These are phyloP conservation scores for Ophiothrix spiculata DNA, from an alignment of 35 echinoderm and acorn worm genomes.

Conservation along the genomic window DNA sequence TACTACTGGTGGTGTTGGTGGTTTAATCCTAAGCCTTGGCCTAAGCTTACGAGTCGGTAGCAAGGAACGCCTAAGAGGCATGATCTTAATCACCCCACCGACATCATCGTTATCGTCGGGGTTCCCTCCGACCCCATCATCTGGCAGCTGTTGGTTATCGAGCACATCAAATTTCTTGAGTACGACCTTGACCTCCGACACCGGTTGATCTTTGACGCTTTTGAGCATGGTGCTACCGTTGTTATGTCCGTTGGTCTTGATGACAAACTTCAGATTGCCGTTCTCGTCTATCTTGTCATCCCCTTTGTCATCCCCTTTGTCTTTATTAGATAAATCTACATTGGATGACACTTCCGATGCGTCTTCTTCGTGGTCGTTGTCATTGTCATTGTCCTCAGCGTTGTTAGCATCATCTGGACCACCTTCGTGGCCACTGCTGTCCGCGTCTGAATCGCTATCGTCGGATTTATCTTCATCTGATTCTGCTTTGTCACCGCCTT, in stretches of 20 bases:
- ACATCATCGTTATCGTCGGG: conserved; percentile 1
- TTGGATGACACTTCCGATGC: neutral
- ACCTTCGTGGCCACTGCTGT: too few relatives aligned
- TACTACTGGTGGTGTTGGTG: neutral
- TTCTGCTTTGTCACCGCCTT: conserved; percentile 15
- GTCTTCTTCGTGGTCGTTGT: neutral
- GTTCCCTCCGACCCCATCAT: neutral
- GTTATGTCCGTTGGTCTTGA: neutral
- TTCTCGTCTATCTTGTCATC: neutral
- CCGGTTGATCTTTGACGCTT: neutral
- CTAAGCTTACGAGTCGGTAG: neutral
- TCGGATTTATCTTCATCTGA: conserved; percentile 23
- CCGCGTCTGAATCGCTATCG: too few relatives aligned
- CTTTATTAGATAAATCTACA: neutral
- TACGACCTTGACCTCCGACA: neutral
- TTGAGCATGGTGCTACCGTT: neutral
- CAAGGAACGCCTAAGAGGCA: neutral
- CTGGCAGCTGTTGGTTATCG: neutral
- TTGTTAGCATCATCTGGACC: too few relatives aligned
- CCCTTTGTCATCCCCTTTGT: neutral
- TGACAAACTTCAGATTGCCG: neutral
- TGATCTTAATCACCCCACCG: conserved; percentile 1
- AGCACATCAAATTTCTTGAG: neutral
- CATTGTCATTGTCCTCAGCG: too few relatives aligned
- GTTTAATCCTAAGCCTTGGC: neutral